Percentiles rank a stretch among this genome's conserved stretches.
These are phyloP conservation scores for Mactromeris polynyma DNA, from an alignment of 2,888 invertebrate genomes.

Conservation along the genomic window DNA sequence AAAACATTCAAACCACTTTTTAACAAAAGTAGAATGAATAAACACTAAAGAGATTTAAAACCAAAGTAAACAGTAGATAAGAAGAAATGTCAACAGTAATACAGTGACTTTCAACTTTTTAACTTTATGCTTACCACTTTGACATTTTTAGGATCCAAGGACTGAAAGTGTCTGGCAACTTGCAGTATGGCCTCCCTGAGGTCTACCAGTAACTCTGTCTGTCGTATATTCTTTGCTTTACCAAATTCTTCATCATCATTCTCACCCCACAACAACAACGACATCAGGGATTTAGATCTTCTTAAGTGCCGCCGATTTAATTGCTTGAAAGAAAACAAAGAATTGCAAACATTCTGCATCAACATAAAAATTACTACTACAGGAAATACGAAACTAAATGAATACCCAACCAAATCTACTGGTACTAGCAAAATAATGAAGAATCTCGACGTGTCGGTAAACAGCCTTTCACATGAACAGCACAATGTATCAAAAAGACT, in stretches of 20 bases:
- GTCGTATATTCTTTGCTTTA: conserved; percentile 97
- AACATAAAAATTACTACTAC: too few relatives aligned
- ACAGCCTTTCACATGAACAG: too few relatives aligned
- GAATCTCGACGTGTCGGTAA: too few relatives aligned
- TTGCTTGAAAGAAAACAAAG: conserved; percentile 83
- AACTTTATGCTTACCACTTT: conserved; percentile 87
- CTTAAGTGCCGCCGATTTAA: conserved; percentile 93
- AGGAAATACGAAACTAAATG: too few relatives aligned
- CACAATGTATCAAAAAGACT: too few relatives aligned
- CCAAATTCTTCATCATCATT: conserved; percentile 89
- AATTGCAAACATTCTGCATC: not conserved
- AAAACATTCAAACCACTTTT: not conserved
- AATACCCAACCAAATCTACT: too few relatives aligned
- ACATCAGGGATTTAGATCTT: conserved; percentile 95
- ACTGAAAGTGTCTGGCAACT: conserved; percentile 97
- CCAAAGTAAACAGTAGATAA: not conserved
- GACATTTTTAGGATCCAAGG: conserved; percentile 93
- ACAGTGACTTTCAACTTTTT: not conserved
- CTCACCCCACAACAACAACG: conserved; percentile 90
- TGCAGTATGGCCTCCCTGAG: conserved; percentile 97
- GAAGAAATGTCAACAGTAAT: not conserved
- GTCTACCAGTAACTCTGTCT: conserved; percentile 99
- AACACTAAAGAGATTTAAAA: not conserved
- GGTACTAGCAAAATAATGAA: too few relatives aligned
- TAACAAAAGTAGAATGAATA: not conserved